Base-by-base conservation (phyloP, 2,797 vertebrate species). In the Bovichtus diacanthus region DNA sequence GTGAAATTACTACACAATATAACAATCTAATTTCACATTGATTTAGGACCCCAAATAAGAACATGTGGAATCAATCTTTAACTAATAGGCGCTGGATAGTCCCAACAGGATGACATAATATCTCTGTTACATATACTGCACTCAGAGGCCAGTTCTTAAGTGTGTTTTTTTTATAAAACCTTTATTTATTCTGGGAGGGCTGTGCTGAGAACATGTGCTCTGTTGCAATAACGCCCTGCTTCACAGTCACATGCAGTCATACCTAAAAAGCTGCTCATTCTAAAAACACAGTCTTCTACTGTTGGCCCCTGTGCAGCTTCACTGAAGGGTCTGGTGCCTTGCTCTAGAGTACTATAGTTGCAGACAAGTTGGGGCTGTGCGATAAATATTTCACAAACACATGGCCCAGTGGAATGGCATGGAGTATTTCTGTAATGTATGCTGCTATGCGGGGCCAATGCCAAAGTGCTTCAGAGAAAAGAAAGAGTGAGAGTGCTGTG, bases 401-500 rank as follows among this genome's bases (percentile, higher is more conserved):
- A 68, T 68, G 69, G 54, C 63, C 71, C 50, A 51, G 58, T 51
- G 64, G 73, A 82, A 73, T 51, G 41, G 75, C 62, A 66, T n/a
- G 34, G 64, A 47, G 58, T 74, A 80, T 86, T 76, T 76, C 79
- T 80, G 80, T 81, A 85, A 85, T 74, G 84, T 77, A 78, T 87
- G 76, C 80, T 81, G 87, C 69, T 74, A 70, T 90, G 85, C 7
- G 12, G 62, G 87, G 81, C 89, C 80, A 86, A 50, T 70, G 80
- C 85, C 86, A 92, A 89, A 90, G 74, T 76, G 75, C 72, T 88
- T 84, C 47, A 79, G 87, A 82, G 78, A 62, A 59, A 81, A 76
- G 74, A 84, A 62, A 86, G 59, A 76, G 82, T 1, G 46, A 83
- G 79, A 84, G 80, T 23, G 76, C 83, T 85, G 69, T 90, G 85